phyloP scores from a whole-genome alignment of 2,888 invertebrate species.

The Neoaliturus tenellus region DNA sequence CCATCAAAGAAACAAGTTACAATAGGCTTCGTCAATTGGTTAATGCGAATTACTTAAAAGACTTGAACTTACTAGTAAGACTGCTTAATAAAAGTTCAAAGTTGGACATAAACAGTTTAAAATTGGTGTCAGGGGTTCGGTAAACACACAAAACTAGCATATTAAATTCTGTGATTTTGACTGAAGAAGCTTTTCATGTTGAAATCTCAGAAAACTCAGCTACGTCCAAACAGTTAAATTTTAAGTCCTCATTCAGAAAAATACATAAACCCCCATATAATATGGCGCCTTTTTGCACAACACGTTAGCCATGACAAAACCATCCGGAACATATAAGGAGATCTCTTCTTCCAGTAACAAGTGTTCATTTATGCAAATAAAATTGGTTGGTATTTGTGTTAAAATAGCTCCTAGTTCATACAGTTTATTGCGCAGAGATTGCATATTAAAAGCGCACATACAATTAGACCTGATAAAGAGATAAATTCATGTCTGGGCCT shows the following conservation, averaged over 20 bases:
- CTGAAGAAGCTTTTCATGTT: background rate
- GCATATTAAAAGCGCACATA: slow-evolving; percentile 22
- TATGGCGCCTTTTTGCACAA: slow-evolving; percentile 22
- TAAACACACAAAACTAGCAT: slow-evolving; percentile 30
- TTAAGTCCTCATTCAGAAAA: slow-evolving; percentile 8
- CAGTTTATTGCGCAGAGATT: slow-evolving; percentile 21
- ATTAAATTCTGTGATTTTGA: background rate
- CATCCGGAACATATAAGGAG: slow-evolving; percentile 8
- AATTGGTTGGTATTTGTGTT: background rate
- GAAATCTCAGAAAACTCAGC: background rate
- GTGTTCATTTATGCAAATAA: slow-evolving; percentile 36
- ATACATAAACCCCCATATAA: slow-evolving; percentile 24
- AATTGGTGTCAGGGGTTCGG: slow-evolving; percentile 26
- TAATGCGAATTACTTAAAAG: slow-evolving; percentile 37
- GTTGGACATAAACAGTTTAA: background rate
- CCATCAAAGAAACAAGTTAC: too few relatives aligned
- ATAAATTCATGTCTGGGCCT: too few relatives aligned
- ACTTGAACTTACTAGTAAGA: background rate
- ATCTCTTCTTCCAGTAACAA: slow-evolving; percentile 23
- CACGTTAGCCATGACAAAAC: slow-evolving; percentile 1
- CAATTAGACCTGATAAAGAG: background rate
- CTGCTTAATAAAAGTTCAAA: background rate
- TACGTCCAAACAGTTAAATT: background rate
- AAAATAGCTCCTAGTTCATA: slow-evolving; percentile 11
- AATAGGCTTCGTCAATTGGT: too few relatives aligned